phyloP scores from a whole-genome alignment of 2,888 invertebrate species.

The Thecocarcelia acutangulata region DNA sequence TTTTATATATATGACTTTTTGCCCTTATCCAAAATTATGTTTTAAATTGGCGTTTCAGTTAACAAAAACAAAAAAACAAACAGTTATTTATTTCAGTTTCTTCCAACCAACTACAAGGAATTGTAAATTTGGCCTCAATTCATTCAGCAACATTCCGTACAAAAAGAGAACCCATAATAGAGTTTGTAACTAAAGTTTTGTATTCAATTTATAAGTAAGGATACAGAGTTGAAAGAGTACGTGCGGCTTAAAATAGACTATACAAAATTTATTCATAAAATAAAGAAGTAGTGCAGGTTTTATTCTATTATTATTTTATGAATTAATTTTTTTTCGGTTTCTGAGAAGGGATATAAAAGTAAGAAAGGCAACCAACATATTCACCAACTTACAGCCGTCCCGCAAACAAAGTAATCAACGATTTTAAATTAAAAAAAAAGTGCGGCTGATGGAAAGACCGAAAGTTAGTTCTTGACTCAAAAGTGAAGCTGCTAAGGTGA shows the following conservation, averaged over 20 bases:
- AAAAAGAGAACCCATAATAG: not conserved
- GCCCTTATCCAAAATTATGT: too few relatives aligned
- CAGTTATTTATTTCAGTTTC: too few relatives aligned
- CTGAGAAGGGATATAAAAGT: slow-evolving; percentile 39
- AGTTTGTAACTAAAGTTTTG: slow-evolving; percentile 5
- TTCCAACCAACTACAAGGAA: too few relatives aligned
- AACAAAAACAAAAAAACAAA: too few relatives aligned
- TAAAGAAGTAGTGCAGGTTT: slow-evolving; percentile 17
- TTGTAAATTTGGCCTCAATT: not conserved
- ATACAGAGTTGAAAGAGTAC: not conserved
- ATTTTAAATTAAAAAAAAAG: not conserved
- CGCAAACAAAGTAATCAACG: slow-evolving; percentile 1
- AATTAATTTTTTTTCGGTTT: slow-evolving; percentile 19
- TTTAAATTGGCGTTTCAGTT: too few relatives aligned
- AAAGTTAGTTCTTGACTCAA: slow-evolving; percentile 64
- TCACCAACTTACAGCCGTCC: slow-evolving; percentile 41
- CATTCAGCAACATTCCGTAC: not conserved
- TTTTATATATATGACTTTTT: too few relatives aligned
- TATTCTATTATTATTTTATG: not conserved
- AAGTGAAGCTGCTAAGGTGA: slow-evolving; percentile 66
- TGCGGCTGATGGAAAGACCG: slow-evolving; percentile 6
- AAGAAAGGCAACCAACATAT: slow-evolving; percentile 51
- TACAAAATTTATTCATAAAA: slow-evolving; percentile 31
- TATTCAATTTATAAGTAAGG: not conserved
- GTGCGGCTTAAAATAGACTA: slow-evolving; percentile 46